A percentile compares a stretch with the other conserved stretches of the same genome.
Conservation (phyloP, 2,888 invertebrate species). For the Dendrolimus pini region DNA sequence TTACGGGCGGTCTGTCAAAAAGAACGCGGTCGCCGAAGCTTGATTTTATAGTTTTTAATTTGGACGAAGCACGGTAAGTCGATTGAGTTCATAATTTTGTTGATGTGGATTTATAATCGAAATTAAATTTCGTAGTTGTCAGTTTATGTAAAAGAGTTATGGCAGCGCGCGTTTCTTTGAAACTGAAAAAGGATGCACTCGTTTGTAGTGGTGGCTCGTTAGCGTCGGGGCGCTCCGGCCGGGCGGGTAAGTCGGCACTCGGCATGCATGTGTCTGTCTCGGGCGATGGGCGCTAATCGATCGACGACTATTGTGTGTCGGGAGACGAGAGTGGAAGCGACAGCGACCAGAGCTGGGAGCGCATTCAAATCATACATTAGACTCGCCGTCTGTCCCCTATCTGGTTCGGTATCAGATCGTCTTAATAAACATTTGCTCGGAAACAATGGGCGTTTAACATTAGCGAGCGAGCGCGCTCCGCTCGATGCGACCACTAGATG, state of each 20-base stretch:
- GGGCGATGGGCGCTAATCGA: constrained; percentile 54
- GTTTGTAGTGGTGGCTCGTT: constrained; percentile 40
- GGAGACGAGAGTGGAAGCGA: constrained; percentile 16
- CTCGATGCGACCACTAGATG: constrained; percentile 31
- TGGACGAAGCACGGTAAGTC: constrained; percentile 64
- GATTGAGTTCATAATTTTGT: constrained; percentile 63
- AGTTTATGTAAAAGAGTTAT: too few relatives aligned
- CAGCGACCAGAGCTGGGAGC: constrained; percentile 22
- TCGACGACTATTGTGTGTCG: constrained; percentile 52
- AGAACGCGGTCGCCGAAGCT: constrained; percentile 59
- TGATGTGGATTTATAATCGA: constrained; percentile 66
- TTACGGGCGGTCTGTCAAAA: constrained; percentile 63
- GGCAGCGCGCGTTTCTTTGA: neutral
- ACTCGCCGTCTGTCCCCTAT: constrained; percentile 54
- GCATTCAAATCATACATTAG: constrained; percentile 64
- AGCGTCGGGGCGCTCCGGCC: constrained; percentile 28
- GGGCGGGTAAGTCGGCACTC: constrained; percentile 3
- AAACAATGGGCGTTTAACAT: constrained; percentile 67
- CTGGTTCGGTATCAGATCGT: constrained; percentile 69
- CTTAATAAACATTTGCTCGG: constrained; percentile 70
- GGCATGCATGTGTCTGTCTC: constrained; percentile 25
- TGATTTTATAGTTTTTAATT: constrained; percentile 70
- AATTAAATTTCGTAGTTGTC: constrained; percentile 57
- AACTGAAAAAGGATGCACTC: constrained; percentile 47
- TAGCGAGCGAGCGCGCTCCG: constrained; percentile 40